Evolutionary conservation across 2,797 vertebrate species (phyloP).

Genomic region (Xyrichtys novacula): DNA sequence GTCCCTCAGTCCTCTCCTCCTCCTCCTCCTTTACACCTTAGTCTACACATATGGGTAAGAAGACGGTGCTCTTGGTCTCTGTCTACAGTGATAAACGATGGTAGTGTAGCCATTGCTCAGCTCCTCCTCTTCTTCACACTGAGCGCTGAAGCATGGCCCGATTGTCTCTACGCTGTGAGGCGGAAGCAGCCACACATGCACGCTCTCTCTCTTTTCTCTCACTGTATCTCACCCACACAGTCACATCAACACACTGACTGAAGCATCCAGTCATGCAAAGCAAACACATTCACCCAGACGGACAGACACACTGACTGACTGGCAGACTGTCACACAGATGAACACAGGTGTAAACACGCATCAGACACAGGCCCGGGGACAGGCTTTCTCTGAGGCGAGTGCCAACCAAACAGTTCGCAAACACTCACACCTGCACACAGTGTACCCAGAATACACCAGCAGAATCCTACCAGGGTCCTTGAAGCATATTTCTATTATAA

Average conservation of each 20-base stretch:
- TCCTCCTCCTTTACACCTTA: constrained; percentile 13
- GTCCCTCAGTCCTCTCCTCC: neutral
- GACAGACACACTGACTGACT: constrained; percentile 16
- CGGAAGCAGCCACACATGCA: constrained; percentile 44
- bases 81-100: constrained; percentile 59
- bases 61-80: constrained; percentile 48
- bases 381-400: constrained; percentile 33
- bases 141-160: constrained; percentile 56
- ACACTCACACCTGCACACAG: constrained; percentile 24
- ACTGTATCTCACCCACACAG: constrained; percentile 29
- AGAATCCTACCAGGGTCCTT: constrained; percentile 5
- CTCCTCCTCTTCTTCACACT: constrained; percentile 50
- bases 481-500: constrained; percentile 1
- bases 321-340: constrained; percentile 27
- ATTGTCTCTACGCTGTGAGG: constrained; percentile 58
- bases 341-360: constrained; percentile 58
- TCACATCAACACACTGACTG: constrained; percentile 45
- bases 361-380: constrained; percentile 55
- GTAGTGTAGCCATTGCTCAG: constrained; percentile 21
- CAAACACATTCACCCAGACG: constrained; percentile 35
- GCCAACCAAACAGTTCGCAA: constrained; percentile 27
- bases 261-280: constrained; percentile 45
- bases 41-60: constrained; percentile 33
- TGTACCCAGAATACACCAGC: constrained; percentile 4
- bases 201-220: constrained; percentile 1